phyloP scores from a whole-genome alignment of 1,140 invertebrate genomes.

The Magallana gigas region DNA sequence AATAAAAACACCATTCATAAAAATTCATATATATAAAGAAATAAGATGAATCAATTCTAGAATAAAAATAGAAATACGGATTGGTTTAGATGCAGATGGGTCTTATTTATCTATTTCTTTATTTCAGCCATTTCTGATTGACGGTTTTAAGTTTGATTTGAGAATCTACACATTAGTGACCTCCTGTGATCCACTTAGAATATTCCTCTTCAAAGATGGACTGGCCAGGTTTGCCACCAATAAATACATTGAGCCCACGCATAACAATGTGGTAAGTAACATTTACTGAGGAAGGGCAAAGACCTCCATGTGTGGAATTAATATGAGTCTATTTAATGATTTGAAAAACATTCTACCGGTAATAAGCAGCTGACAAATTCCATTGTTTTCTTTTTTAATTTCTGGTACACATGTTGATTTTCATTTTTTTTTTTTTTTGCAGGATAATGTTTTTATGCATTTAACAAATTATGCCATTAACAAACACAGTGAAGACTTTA shows the following conservation, averaged over 20 bases:
- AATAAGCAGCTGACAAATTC: too few species aligned
- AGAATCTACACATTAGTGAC: constrained; percentile 80
- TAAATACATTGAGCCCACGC: constrained; percentile 89
- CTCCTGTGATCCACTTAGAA: constrained; percentile 80
- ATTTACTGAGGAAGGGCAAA: too few species aligned
- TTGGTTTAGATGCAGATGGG: too few species aligned
- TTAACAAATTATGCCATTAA: constrained; percentile 81
- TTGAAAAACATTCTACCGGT: too few species aligned
- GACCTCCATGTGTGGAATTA: too few species aligned
- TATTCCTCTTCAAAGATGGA: constrained; percentile 80
- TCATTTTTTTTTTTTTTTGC: constrained; percentile 45
- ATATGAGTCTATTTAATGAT: too few species aligned
- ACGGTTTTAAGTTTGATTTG: constrained; percentile 82
- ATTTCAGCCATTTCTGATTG: constrained; percentile 81
- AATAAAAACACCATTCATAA: too few species aligned
- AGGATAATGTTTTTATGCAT: constrained; percentile 81
- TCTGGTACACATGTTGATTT: too few species aligned
- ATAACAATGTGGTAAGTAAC: constrained; percentile 83
- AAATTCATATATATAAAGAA: too few species aligned
- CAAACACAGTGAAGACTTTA: constrained; percentile 86
- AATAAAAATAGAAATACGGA: too few species aligned
- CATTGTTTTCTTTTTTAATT: too few species aligned
- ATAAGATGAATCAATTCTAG: too few species aligned
- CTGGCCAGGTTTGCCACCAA: constrained; percentile 89
- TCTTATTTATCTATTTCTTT: constrained; percentile 40